These are phyloP conservation scores for Bellardia pandia DNA, from an alignment of 2,888 invertebrate genomes.

Conservation along the genomic window DNA sequence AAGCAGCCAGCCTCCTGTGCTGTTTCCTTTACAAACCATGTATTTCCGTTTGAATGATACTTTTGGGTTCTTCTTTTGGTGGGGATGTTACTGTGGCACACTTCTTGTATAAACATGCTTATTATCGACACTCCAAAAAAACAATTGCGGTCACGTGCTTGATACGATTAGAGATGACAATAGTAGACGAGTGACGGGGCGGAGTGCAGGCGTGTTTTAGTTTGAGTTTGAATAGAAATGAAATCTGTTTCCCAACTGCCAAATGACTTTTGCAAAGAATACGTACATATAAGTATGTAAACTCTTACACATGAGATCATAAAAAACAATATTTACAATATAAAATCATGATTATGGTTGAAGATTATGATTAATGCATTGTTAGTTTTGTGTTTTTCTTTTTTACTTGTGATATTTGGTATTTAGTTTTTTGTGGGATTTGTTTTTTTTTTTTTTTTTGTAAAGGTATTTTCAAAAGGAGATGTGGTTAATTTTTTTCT, in stretches of 20 bases:
- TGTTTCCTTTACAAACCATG: slow-evolving; percentile 74
- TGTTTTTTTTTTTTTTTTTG: background rate
- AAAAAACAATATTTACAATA: slow-evolving; percentile 61
- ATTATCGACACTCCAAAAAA: slow-evolving; percentile 82
- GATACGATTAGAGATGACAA: slow-evolving; percentile 74
- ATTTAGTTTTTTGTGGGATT: slow-evolving; percentile 10
- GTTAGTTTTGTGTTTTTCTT: slow-evolving; percentile 68
- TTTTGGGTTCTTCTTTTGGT: slow-evolving; percentile 16
- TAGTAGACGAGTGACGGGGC: slow-evolving; percentile 61
- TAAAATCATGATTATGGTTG: slow-evolving; percentile 63
- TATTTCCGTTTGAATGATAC: slow-evolving; percentile 69
- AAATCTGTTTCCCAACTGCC: slow-evolving; percentile 50
- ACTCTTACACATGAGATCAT: slow-evolving; percentile 62
- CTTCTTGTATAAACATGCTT: slow-evolving; percentile 79
- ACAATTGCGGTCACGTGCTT: slow-evolving; percentile 83
- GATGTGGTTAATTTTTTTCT: background rate
- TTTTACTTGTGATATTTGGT: background rate
- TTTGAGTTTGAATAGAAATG: slow-evolving; percentile 80
- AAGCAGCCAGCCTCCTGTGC: background rate
- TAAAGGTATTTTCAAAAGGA: slow-evolving; percentile 23
- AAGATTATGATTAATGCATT: slow-evolving; percentile 81
- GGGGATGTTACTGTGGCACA: slow-evolving; percentile 41
- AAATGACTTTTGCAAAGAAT: slow-evolving; percentile 78
- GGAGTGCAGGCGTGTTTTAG: slow-evolving; percentile 69
- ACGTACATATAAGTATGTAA: too few relatives aligned